These are phyloP conservation scores for Punctoribates punctum DNA, from an alignment of 2,888 invertebrate species.

Conservation along the genomic window DNA sequence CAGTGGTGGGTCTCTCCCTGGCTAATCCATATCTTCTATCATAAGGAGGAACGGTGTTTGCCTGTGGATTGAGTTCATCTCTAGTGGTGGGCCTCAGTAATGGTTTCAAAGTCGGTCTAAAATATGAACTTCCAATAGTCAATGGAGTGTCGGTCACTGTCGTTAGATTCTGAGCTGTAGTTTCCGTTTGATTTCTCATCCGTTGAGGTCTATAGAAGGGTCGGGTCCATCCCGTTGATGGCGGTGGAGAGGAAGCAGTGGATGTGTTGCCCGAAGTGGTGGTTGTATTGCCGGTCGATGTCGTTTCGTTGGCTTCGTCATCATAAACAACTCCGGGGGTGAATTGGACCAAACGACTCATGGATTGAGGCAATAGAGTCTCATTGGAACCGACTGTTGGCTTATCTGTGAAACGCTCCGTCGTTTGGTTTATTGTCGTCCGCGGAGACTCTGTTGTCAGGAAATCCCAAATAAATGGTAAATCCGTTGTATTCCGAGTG, in stretches of 20 bases:
- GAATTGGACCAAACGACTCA: not conserved
- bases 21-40: not conserved
- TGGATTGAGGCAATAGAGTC: not conserved
- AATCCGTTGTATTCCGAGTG: not conserved
- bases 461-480: conserved; percentile 25
- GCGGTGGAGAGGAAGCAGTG: not conserved
- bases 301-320: not conserved
- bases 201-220: conserved; percentile 10
- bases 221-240: not conserved
- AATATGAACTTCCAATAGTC: not conserved
- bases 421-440: not conserved
- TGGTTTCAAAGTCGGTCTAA: conserved; percentile 25
- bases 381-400: not conserved
- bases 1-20: not conserved
- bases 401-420: not conserved
- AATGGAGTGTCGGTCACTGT: not conserved
- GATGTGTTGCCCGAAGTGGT: not conserved
- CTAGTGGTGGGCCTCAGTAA: not conserved
- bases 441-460: not conserved
- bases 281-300: not conserved
- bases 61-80: not conserved
- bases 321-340: conserved; percentile 14
- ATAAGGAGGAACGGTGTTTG: conserved; percentile 15
- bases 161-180: not conserved
- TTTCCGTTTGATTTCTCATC: not conserved